A percentile compares a stretch with the other conserved stretches of the same genome.
phyloP scores from a whole-genome alignment of 23 tunicate species.

The Halocynthia aurantium region DNA sequence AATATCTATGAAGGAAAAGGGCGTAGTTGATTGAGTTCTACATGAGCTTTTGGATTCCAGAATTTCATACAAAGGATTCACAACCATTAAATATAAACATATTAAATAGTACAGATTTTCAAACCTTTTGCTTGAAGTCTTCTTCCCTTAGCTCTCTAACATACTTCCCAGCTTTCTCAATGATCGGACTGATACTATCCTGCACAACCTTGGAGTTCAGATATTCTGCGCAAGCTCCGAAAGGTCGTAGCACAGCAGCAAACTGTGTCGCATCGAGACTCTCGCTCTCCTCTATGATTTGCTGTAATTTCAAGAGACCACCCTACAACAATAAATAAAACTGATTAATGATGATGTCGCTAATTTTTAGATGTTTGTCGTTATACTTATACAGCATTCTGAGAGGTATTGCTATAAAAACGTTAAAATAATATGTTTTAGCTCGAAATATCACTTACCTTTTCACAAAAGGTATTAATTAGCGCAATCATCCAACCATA shows the following conservation, averaged over 20 bases:
- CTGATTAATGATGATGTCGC: too few relatives aligned
- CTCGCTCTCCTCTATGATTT: slow-evolving; percentile 23
- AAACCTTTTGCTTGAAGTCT: slow-evolving; percentile 78
- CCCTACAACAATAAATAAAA: too few relatives aligned
- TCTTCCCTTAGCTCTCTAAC: slow-evolving; percentile 61
- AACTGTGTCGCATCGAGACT: slow-evolving; percentile 57
- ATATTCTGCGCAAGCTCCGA: slow-evolving; percentile 66
- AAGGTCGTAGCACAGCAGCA: slow-evolving; percentile 72
- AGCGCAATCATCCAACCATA: slow-evolving; percentile 77
- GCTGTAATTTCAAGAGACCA: slow-evolving; percentile 41
- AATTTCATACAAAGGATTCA: background rate
- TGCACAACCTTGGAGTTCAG: slow-evolving; percentile 45
- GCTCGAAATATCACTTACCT: slow-evolving; percentile 7
- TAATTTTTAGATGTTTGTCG: too few relatives aligned
- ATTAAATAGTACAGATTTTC: background rate
- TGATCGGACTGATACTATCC: slow-evolving; percentile 37
- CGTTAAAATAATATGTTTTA: background rate
- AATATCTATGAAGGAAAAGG: background rate
- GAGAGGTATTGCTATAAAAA: background rate
- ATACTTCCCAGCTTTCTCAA: slow-evolving; percentile 58
- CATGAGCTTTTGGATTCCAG: background rate
- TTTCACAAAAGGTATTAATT: slow-evolving; percentile 59
- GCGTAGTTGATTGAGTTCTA: background rate
- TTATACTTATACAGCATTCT: too few relatives aligned
- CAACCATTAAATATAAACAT: background rate